A percentile compares a stretch with the other conserved stretches of the same genome.
Evolutionary conservation across 2,113 vertebrate genomes (phyloP).

Genomic region (Phalacrocorax pelagicus): DNA sequence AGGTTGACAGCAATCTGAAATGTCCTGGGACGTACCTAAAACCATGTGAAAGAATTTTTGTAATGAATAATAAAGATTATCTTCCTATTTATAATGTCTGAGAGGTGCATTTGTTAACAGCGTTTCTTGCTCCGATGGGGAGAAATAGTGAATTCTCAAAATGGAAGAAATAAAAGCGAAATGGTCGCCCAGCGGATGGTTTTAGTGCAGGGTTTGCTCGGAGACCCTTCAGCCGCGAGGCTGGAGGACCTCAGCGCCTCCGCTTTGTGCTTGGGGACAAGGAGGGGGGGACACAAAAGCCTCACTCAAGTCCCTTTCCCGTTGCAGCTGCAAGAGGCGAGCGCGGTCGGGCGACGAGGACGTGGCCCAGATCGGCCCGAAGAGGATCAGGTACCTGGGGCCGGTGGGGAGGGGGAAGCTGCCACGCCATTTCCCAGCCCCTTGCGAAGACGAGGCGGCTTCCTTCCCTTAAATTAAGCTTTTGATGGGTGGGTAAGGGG

Average conservation of each 20-base stretch:
- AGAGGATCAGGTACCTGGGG: conserved; percentile 72
- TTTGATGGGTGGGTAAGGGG: background rate
- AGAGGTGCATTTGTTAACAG: background rate
- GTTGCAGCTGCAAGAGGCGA: conserved; percentile 20
- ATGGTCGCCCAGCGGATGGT: background rate
- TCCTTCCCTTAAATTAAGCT: background rate
- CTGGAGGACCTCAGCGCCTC: background rate
- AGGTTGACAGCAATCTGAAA: background rate
- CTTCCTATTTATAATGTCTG: background rate
- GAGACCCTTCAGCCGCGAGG: no score
- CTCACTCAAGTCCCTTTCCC: background rate
- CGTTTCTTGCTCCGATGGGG: fast-evolving
- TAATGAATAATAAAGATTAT: background rate
- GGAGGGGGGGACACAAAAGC: fast-evolving
- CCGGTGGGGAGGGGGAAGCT: background rate
- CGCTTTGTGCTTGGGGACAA: background rate
- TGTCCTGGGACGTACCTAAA: background rate
- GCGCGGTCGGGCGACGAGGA: conserved; percentile 50
- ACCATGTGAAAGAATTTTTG: background rate
- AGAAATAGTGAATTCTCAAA: background rate
- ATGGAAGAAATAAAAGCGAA: background rate
- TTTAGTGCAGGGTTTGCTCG: background rate
- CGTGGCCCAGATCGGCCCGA: conserved; percentile 69
- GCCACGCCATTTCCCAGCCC: background rate
- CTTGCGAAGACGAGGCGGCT: background rate